Percentiles rank a stretch among this genome's conserved stretches.
Conservation (phyloP, 2,113 vertebrate species). For the Pogona vitticeps region DNA sequence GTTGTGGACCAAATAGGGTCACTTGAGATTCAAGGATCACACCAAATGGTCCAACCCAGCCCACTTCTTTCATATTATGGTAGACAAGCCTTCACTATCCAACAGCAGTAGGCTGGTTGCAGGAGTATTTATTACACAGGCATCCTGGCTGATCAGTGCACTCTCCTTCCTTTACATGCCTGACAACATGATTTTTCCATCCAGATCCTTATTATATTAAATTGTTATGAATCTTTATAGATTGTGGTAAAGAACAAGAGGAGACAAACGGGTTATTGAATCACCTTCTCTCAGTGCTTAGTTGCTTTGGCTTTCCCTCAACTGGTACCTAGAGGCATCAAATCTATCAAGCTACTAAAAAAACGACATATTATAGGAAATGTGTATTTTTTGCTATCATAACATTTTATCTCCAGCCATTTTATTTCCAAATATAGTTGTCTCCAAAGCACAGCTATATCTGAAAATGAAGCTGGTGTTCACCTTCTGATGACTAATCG, state of each 20-base stretch:
- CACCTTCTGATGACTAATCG: no score
- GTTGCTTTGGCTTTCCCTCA: not conserved
- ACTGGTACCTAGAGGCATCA: not conserved
- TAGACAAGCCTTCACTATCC: not conserved
- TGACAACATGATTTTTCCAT: conserved; percentile 3
- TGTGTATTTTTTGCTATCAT: no score
- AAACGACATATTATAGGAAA: no score
- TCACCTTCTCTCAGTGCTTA: not conserved
- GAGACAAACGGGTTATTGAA: not conserved
- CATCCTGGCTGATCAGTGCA: not conserved
- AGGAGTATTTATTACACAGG: not conserved
- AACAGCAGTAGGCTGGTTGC: conserved; percentile 5
- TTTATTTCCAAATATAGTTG: no score
- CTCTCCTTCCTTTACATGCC: conserved; percentile 26
- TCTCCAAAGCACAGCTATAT: no score
- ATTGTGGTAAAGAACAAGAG: not conserved
- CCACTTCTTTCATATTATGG: no score
- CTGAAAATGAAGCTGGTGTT: no score
- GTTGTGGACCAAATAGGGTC: no score
- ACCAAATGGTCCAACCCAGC: no score
- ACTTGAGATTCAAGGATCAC: no score
- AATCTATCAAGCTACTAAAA: not conserved
- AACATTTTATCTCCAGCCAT: no score
- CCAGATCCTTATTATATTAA: not conserved
- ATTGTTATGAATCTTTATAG: conserved; percentile 32